Evolutionary conservation across 2,888 invertebrate species (phyloP).

Genomic region (Exephanes ischioxanthus): DNA sequence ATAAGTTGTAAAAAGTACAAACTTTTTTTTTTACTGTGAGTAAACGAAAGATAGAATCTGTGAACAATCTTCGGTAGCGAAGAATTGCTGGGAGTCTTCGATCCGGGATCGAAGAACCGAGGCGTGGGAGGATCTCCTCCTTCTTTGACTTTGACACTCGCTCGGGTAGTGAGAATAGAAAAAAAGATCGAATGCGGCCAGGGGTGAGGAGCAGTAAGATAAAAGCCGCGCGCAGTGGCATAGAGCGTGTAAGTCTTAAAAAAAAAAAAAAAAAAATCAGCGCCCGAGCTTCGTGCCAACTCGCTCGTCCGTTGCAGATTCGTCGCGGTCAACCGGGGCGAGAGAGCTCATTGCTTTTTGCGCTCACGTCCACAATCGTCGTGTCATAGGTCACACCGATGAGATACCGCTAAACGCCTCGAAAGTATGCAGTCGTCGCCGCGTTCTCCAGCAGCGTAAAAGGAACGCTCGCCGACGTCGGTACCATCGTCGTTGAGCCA

Average conservation of each 20-base stretch:
- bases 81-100: background rate
- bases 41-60: too few relatives aligned
- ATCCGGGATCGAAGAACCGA: background rate
- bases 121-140: background rate
- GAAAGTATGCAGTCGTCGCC: slow-evolving; percentile 79
- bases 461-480: slow-evolving; percentile 55
- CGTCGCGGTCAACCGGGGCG: slow-evolving; percentile 22
- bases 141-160: background rate
- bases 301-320: slow-evolving; percentile 13
- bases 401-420: slow-evolving; percentile 78
- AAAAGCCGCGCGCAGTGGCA: slow-evolving; percentile 1
- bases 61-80: background rate
- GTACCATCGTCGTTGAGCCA: background rate
- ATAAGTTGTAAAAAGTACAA: too few relatives aligned
- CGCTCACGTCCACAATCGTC: slow-evolving; percentile 56
- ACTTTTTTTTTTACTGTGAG: too few relatives aligned
- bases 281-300: slow-evolving; percentile 2
- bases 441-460: slow-evolving; percentile 76
- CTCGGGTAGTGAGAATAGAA: background rate
- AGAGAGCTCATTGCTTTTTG: slow-evolving; percentile 5
- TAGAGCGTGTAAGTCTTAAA: background rate
- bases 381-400: slow-evolving; percentile 83
- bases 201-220: slow-evolving; percentile 2
- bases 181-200: slow-evolving; percentile 4
- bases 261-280: background rate